Percentiles rank a stretch among this genome's conserved stretches.
Evolutionary conservation across 2,113 vertebrate species (phyloP).

Genomic region (Odobenus rosmarus): DNA sequence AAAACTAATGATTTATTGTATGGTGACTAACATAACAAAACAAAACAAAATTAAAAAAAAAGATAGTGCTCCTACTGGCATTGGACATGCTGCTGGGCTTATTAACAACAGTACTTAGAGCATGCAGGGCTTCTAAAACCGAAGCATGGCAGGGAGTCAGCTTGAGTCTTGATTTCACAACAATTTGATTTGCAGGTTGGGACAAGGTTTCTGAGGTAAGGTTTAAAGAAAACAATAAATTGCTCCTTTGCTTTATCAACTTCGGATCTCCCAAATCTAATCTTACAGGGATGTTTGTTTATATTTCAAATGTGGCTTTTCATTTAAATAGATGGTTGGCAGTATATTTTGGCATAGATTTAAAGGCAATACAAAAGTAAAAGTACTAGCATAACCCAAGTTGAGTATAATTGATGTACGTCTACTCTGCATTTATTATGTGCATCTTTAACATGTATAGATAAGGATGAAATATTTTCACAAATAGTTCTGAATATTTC

Average conservation of each 20-base stretch:
- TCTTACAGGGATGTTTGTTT: neutral
- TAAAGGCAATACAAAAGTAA: neutral
- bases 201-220: constrained; percentile 62
- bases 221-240: constrained; percentile 48
- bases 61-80: neutral
- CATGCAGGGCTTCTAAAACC: neutral
- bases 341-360: neutral
- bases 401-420: neutral
- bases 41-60: neutral
- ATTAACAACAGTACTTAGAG: neutral
- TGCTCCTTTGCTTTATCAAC: neutral
- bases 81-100: neutral
- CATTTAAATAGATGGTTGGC: neutral
- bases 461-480: neutral
- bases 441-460: neutral
- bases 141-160: neutral
- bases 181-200: constrained; percentile 32
- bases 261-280: neutral
- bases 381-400: neutral
- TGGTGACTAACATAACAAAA: too few species aligned
- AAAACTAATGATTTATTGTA: too few species aligned
- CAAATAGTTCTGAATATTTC: constrained; percentile 10
- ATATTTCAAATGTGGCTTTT: neutral
- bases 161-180: constrained; percentile 54
- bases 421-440: neutral